Base-by-base conservation (phyloP, 1,140 invertebrate genomes). In the Elymnias hypermnestra region DNA sequence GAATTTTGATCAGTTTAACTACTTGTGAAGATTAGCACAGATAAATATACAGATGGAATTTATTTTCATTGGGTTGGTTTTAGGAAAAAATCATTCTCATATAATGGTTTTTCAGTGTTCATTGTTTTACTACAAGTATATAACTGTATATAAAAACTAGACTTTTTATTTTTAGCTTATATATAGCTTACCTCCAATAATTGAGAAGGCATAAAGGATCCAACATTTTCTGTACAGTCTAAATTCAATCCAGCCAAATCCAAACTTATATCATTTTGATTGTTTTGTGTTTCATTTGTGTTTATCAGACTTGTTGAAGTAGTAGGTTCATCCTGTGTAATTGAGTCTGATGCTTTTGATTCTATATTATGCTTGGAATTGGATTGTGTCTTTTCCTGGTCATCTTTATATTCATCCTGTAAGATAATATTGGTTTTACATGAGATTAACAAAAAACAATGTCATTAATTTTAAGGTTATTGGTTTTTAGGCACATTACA, bases 321-420 rank as follows among this genome's bases (percentile, higher is more conserved):
- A 4, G 61, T 50, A 13, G 61, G 45, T 25, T 75, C 63, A 33
- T 72, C 62, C 26, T 53, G 29, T 38, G 52, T 44, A 23, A 53
- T 47, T 12, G 51, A 36, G 23, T 23, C 54, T 44, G 67, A 58
- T 33, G 53, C 55, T 53, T 53, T 28, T n/a, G 55, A 55, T 38
- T 70, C 57, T 26, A 48, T 64, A 9, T 51, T 43, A 40, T 54
- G 46, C 35, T 58, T 57, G 26, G 49, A 22, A 33, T 69, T 53
- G 39, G 47, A 33, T 51, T 58, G 43, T 41, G 15, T 17, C 29
- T 67, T 61, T 3, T 65, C 52, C 28, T 49, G 56, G 3, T 83
- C 69, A 67, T 88, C 86, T 67, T 83, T 87, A 44, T 78, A 88
- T 53, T 88, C 86, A 68, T 87, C 84, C 85, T 87, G 51, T 12